Base-by-base conservation (phyloP, 2,888 invertebrate genomes). In the Oxyteleia sp. region DNA sequence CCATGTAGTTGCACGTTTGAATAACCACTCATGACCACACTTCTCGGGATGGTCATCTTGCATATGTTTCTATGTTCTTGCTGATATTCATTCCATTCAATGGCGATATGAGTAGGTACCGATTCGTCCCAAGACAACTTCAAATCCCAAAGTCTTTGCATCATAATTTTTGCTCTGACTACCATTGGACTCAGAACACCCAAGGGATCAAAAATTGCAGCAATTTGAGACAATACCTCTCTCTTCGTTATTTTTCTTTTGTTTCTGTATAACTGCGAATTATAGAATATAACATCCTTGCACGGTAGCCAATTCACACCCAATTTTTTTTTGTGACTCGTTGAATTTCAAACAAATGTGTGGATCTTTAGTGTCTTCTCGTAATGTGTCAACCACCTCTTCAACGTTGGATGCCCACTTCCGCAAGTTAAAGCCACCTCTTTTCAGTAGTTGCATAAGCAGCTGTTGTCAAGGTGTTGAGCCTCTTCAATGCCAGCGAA, bases 241-340 rank as follows among this genome's bases (percentile, higher is more conserved):
- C 74, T 15, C 38, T 74, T 74, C 5, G 74, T 74, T 0, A 74
- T n/a, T n/a, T 15, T 47, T 4, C 1, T 8, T 0, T 5, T 13
- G 4, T 64, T 13, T 15, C 2, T 35, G n/a, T n/a, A n/a, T n/a
- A n/a, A n/a, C n/a, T n/a, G n/a, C n/a, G n/a, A n/a, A n/a, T n/a
- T n/a, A n/a, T n/a, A n/a, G n/a, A n/a, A n/a, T n/a, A n/a, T n/a
- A n/a, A 0, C 11, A 2, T 32, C 11, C 23, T 15, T 45, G 45
- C 3, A 26, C 35, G 7, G 49, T 55, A 83, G 74, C 85, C 85
- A 85, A 20, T 32, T 20, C n/a, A 79, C 23, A 8, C 83, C 64
- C 13, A 74, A 10, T 0, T 61, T 63, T 32, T 81, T 81, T 10
- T 23, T n/a, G 11, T 0, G 68, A 38, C n/a, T 49, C 35, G 2